phyloP scores from a whole-genome alignment of 1,140 invertebrate genomes.

The Eriocheir sinensis region DNA sequence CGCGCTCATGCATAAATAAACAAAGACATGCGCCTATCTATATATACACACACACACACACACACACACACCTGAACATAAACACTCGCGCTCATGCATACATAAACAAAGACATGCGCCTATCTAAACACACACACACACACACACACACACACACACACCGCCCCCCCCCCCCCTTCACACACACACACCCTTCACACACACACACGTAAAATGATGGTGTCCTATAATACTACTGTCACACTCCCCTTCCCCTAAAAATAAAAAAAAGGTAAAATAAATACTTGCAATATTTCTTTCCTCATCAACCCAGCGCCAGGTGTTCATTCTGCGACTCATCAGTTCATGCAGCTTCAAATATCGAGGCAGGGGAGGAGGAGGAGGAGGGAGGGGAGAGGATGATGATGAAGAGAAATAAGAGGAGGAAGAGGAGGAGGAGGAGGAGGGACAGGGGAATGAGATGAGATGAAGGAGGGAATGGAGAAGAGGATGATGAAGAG shows the following conservation, averaged over 20 bases:
- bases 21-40: background rate
- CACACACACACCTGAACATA: background rate
- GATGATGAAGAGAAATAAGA: background rate
- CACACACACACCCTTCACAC: background rate
- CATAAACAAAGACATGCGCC: no score
- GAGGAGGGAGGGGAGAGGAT: background rate
- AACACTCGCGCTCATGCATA: background rate
- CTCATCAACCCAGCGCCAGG: background rate
- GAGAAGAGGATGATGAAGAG: no score
- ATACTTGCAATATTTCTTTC: background rate
- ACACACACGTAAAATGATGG: background rate
- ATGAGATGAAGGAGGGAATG: background rate
- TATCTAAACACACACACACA: no score
- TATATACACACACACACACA: background rate
- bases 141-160: background rate
- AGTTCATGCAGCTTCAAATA: background rate
- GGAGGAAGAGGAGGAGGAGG: background rate
- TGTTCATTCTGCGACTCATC: background rate
- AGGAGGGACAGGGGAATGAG: background rate
- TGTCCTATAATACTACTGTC: background rate
- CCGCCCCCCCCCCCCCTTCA: no score
- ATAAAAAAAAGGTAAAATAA: background rate
- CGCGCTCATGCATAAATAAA: background rate
- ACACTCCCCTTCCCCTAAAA: no score
- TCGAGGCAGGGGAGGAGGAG: background rate